Base-by-base conservation (phyloP, 1,140 invertebrate species). In the Contarinia nasturtii region DNA sequence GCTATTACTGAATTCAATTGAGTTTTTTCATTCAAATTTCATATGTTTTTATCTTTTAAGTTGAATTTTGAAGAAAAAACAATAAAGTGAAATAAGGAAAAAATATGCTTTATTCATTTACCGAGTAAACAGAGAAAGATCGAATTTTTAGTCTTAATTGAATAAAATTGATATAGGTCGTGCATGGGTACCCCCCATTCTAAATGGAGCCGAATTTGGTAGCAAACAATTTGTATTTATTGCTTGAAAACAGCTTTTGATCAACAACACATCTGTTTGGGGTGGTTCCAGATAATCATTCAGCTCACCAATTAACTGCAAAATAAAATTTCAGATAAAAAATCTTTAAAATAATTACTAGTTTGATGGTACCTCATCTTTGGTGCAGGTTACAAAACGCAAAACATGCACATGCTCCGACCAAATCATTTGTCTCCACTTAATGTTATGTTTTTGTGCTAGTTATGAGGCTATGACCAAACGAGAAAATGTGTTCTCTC, bases 391-490 rank as follows among this genome's bases (percentile, higher is more conserved):
- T 2, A 88, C 61, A 17, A 77, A 79, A 22, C 80, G 69, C 15
- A 88, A 59, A 42, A 77, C 75, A 17, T 73, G 74, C 14, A 76
- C 76, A 55, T 88, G 79, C 64, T 91, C 87, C 1, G 80, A 85
- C 86, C 87, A 91, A 1, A 91, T 58, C 2, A 80, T 65, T 60
- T 82, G 81, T 22, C 83, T 71, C 60, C 79, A 83, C 63, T 82
- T 76, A 8, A 75, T 66, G 58, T 79, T 72, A 51, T 87, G 83
- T 51, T 68, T 72, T 54, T 90, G 86, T 22, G 82, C 76, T 45
- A 89, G n/a, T n/a, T 55, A 55, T 1, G 86, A 85, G 1, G 87
- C 67, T 12, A 91, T 58, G 21, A 91, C 58, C 48, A 77, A 76
- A 33, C 79, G 74, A 14, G 79, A 75, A 66, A 91, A 91, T 11